A percentile compares a stretch with the other conserved stretches of the same genome.
Conservation (phyloP, 2,888 invertebrate species). For the Uropetala carovei region DNA sequence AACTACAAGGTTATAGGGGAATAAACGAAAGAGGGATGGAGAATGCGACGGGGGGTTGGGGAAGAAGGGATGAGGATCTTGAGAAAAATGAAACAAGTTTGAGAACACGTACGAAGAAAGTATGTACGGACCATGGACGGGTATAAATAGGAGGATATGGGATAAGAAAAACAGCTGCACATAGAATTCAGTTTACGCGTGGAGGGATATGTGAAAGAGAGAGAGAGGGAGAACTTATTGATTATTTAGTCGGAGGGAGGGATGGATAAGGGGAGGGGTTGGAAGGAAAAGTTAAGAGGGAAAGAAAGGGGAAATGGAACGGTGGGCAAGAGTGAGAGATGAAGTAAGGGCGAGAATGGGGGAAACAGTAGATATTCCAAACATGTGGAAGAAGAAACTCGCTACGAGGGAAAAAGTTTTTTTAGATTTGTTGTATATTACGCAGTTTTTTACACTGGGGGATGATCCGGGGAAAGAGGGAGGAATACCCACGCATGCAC, state of each 20-base stretch:
- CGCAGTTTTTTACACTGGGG: too few species aligned
- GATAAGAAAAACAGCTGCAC: not conserved
- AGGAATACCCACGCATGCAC: too few species aligned
- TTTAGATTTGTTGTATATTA: too few species aligned
- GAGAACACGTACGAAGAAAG: not conserved
- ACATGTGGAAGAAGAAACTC: not conserved
- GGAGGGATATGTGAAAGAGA: not conserved
- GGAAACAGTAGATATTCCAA: not conserved
- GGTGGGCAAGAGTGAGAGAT: not conserved
- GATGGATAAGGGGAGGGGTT: too few species aligned
- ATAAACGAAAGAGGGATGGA: not conserved
- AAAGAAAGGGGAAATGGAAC: not conserved
- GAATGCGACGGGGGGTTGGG: not conserved
- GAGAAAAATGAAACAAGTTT: not conserved
- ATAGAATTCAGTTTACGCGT: too few species aligned
- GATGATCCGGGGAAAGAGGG: too few species aligned
- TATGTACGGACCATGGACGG: not conserved
- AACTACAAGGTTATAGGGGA: not conserved
- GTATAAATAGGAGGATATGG: conserved; percentile 14
- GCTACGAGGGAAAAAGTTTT: not conserved
- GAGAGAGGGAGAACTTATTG: not conserved
- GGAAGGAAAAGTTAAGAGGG: not conserved
- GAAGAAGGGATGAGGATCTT: not conserved
- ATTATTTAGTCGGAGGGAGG: not conserved
- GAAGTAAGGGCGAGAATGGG: not conserved